Conservation (phyloP, 2,888 invertebrate species). For the Diarsia brunnea region DNA sequence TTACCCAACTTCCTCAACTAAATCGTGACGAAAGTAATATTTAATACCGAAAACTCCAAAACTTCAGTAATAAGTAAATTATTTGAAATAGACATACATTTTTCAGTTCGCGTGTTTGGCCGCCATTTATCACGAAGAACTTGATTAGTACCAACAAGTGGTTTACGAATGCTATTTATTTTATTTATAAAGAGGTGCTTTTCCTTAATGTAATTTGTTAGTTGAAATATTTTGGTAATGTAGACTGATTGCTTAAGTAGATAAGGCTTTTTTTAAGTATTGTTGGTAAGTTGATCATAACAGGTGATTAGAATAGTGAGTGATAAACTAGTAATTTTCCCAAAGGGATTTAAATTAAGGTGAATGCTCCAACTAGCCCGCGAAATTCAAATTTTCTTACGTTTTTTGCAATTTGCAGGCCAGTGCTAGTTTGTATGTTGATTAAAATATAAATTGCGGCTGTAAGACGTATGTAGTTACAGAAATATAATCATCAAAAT, state of each 20-base stretch:
- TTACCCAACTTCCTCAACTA: neutral
- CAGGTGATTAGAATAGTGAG: too few relatives aligned
- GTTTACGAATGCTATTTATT: conserved; percentile 34
- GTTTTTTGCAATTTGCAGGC: too few relatives aligned
- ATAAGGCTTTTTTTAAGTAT: neutral
- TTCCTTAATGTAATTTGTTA: conserved; percentile 9
- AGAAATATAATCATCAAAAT: too few relatives aligned
- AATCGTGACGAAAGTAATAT: neutral
- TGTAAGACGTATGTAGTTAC: too few relatives aligned
- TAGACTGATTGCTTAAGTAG: neutral
- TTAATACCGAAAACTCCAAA: neutral
- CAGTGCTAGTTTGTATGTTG: too few relatives aligned
- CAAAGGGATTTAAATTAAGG: too few relatives aligned
- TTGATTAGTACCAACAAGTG: conserved; percentile 54
- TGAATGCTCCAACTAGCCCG: too few relatives aligned
- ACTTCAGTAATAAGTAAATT: conserved; percentile 15
- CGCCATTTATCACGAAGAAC: conserved; percentile 28
- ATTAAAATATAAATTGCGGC: too few relatives aligned
- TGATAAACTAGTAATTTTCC: neutral
- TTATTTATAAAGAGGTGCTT: conserved; percentile 4
- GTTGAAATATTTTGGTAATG: conserved; percentile 12
- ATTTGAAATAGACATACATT: conserved; percentile 25
- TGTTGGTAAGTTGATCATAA: neutral
- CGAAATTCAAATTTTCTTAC: too few relatives aligned
- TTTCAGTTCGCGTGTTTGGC: conserved; percentile 43